Evolutionary conservation across 2,888 invertebrate genomes (phyloP).

Genomic region (Volucella bombylans): DNA sequence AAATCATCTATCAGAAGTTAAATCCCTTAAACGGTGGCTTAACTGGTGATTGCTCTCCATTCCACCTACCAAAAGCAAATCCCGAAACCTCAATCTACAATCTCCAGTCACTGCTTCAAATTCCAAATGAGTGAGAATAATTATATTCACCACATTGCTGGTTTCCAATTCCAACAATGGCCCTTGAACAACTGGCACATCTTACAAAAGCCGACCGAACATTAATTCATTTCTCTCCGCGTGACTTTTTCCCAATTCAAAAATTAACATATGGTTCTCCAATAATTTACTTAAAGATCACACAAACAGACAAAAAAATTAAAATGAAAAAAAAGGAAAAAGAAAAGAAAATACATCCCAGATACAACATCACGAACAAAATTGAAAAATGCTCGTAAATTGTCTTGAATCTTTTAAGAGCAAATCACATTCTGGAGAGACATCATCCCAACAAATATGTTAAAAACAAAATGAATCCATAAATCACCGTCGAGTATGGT

Average conservation of each 20-base stretch:
- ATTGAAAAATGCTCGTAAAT: conserved; percentile 65
- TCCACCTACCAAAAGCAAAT: too few species aligned
- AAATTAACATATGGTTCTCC: conserved; percentile 61
- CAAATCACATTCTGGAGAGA: conserved; percentile 24
- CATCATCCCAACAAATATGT: conserved; percentile 69
- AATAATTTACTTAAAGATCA: conserved; percentile 57
- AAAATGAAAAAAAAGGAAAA: conserved; percentile 1
- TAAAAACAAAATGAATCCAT: conserved; percentile 70
- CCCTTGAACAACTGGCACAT: conserved; percentile 40
- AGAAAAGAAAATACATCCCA: neutral
- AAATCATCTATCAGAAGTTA: too few species aligned
- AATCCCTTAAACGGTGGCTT: too few species aligned
- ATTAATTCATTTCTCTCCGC: conserved; percentile 38
- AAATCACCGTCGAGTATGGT: conserved; percentile 49
- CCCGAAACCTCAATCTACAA: too few species aligned
- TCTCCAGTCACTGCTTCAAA: too few species aligned
- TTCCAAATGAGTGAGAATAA: too few species aligned
- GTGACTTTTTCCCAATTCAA: conserved; percentile 35
- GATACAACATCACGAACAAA: conserved; percentile 44
- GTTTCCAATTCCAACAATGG: neutral
- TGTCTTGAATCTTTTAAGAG: conserved; percentile 62
- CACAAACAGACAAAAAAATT: conserved; percentile 5
- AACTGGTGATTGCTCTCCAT: too few species aligned
- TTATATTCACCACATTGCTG: too few species aligned
- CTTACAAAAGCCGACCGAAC: conserved; percentile 32